Evolutionary conservation across 2,797 vertebrate genomes (phyloP).

Genomic region (Alca torda): DNA sequence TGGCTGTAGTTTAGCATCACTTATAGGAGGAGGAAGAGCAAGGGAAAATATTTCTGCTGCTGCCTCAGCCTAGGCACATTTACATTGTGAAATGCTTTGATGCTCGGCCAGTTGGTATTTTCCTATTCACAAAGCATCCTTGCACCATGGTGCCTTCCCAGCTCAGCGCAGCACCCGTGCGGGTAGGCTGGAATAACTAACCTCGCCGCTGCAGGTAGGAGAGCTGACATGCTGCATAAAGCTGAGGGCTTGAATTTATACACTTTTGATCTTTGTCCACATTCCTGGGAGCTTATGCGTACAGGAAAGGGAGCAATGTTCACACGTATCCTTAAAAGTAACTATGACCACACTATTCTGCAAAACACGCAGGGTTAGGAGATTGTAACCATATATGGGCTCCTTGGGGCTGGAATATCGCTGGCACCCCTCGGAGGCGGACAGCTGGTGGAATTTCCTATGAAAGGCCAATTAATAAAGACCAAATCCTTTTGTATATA

Average conservation of each 20-base stretch:
- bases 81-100: background rate
- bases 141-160: background rate
- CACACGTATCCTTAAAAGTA: conserved; percentile 66
- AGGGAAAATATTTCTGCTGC: background rate
- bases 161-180: accelerated
- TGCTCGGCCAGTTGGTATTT: background rate
- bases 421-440: conserved; percentile 56
- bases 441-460: conserved; percentile 61
- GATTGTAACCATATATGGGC: conserved; percentile 74
- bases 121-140: background rate
- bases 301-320: conserved; percentile 37
- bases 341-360: conserved; percentile 12
- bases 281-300: conserved; percentile 44
- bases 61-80: background rate
- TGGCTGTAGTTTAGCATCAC: background rate
- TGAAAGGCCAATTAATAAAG: conserved; percentile 56
- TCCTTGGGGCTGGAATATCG: conserved; percentile 12
- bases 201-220: background rate
- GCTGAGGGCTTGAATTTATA: background rate
- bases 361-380: conserved; percentile 7
- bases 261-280: background rate
- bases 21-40: background rate
- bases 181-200: background rate
- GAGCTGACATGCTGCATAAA: background rate
- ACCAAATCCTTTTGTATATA: conserved; percentile 50